Evolutionary conservation across 2,113 vertebrate genomes (phyloP).

Genomic region (Xiphophorus hellerii): DNA sequence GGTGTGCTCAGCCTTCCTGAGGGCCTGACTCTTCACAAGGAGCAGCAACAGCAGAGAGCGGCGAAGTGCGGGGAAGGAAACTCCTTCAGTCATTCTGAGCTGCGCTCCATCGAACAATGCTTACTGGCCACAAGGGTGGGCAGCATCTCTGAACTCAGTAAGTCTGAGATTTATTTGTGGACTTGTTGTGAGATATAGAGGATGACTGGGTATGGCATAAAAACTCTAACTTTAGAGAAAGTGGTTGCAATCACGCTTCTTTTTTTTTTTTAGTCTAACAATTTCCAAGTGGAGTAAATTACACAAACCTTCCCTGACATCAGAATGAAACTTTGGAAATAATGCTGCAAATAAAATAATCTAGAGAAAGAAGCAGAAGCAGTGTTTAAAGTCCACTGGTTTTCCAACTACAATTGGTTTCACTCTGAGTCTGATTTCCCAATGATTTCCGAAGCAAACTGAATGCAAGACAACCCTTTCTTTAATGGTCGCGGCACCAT

Average conservation of each 20-base stretch:
- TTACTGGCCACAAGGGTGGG: constrained; percentile 94
- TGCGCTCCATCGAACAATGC: constrained; percentile 93
- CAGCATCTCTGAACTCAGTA: constrained; percentile 97
- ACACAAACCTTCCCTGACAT: too few relatives aligned
- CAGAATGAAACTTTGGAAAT: too few relatives aligned
- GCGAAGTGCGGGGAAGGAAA: constrained; percentile 88
- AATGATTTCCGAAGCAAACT: too few relatives aligned
- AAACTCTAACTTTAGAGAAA: neutral
- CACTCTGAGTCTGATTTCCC: too few relatives aligned
- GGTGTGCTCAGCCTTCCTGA: constrained; percentile 95
- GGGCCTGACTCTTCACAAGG: constrained; percentile 90
- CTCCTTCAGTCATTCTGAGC: constrained; percentile 93
- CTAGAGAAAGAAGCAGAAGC: too few relatives aligned
- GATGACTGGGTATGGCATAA: neutral
- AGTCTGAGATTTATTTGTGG: constrained; percentile 64
- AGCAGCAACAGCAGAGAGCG: constrained; percentile 89
- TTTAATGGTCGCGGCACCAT: too few relatives aligned
- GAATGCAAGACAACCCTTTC: too few relatives aligned
- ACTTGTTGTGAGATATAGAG: neutral
- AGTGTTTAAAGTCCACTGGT: too few relatives aligned
- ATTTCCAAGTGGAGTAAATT: too few relatives aligned
- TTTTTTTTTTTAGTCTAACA: neutral
- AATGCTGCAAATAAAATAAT: too few relatives aligned
- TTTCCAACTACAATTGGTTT: too few relatives aligned
- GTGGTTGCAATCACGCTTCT: neutral